Base-by-base conservation (phyloP, 2,888 invertebrate genomes). In the Pollenia amentaria region DNA sequence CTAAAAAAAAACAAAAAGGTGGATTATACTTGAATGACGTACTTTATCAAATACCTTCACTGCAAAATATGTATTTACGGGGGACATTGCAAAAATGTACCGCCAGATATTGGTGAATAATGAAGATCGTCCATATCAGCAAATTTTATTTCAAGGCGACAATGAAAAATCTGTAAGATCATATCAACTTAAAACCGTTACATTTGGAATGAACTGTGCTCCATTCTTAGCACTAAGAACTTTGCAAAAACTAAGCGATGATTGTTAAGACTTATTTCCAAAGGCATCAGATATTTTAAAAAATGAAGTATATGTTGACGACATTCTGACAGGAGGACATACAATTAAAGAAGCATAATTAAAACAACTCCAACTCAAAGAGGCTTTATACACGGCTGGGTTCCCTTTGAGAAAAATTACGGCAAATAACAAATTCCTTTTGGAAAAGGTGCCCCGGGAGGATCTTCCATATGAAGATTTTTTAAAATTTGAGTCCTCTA, bases 11-110 rank as follows among this genome's bases (percentile, higher is more conserved):
- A 12, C 77, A 85, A 1, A 88, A 55, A 6, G 84, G 80, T 7
- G 84, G 88, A 1, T 21, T 44, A 3, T 87, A 78, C 1, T 62
- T 88, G 1, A 89, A 89, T 21, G 84, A 86, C 40, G 62, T 79
- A 0, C 42, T 88, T 12, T 55, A 87, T 16, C 57, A 79, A 14
- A 88, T 86, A 4, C 85, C 88, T 1, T 65, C 69, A 3, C 85
- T 89, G 38, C 87, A 89, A 40, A 69, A 16, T 88, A 72, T 14
- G 88, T 87, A 0, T 87, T 88, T 44, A 88, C 87, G 14, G 87
- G 87, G 2, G 88, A 89, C 44, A 79, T 89, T 3, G 44, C 87
- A 29, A 89, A 89, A 14, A 88, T 88, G 85, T 88, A 87, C n/a
- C 82, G 88, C 1, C 88, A 88, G 38, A 81, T 89, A 4, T 64